Conservation (phyloP, 2,888 invertebrate genomes). For the Eupeodes luniger region DNA sequence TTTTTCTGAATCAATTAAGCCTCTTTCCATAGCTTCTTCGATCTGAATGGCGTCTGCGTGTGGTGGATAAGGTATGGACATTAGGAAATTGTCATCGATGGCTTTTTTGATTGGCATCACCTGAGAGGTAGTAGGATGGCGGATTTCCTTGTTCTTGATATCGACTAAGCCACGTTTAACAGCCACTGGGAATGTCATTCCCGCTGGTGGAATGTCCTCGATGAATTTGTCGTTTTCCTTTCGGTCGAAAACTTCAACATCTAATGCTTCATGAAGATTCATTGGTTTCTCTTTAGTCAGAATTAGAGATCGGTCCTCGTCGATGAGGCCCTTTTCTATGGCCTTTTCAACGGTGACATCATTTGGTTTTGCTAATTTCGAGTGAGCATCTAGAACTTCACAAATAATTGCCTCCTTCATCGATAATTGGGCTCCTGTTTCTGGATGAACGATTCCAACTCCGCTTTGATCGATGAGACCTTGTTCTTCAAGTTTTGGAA, state of each 20-base stretch:
- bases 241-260: constrained; percentile 87
- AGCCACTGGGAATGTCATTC: constrained; percentile 93
- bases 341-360: constrained; percentile 91
- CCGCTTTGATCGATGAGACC: constrained; percentile 91
- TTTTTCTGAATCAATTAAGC: constrained; percentile 88
- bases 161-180: constrained; percentile 90
- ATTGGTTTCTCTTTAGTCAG: constrained; percentile 87
- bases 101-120: constrained; percentile 88
- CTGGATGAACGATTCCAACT: constrained; percentile 93
- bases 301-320: constrained; percentile 89
- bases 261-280: constrained; percentile 89
- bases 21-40: constrained; percentile 89
- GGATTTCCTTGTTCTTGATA: constrained; percentile 87
- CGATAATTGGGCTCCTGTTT: constrained; percentile 91
- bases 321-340: constrained; percentile 88
- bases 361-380: constrained; percentile 88
- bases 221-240: constrained; percentile 80
- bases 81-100: constrained; percentile 90
- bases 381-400: constrained; percentile 93
- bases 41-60: constrained; percentile 88
- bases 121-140: constrained; percentile 90
- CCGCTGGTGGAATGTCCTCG: constrained; percentile 90
- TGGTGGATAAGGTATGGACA: constrained; percentile 91
- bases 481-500: constrained; percentile 93
- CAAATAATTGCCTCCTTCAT: constrained; percentile 93